Conservation (phyloP, 1,140 invertebrate species). For the Physella acuta region DNA sequence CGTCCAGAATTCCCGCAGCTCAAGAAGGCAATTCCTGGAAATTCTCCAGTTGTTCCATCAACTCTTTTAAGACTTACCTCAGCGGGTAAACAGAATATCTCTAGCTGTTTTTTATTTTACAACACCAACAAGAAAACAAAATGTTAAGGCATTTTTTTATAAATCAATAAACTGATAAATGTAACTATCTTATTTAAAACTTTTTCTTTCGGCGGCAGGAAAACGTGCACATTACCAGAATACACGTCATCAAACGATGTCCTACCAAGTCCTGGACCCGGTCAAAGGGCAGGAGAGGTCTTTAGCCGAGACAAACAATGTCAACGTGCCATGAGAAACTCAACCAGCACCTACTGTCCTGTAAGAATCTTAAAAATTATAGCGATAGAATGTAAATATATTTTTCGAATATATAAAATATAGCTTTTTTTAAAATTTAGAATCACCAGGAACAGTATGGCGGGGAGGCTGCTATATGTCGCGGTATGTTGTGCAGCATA, state of each 20-base stretch:
- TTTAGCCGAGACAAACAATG: neutral
- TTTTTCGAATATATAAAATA: too few species aligned
- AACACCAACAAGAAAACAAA: neutral
- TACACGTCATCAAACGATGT: neutral
- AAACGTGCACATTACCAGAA: neutral
- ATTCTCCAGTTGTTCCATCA: neutral
- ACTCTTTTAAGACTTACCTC: neutral
- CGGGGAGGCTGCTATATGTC: too few species aligned
- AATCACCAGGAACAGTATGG: too few species aligned
- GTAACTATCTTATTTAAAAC: neutral
- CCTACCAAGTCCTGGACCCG: neutral
- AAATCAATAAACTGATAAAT: neutral
- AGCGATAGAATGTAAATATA: too few species aligned
- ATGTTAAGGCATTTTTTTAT: neutral
- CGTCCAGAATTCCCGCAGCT: neutral
- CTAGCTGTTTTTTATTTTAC: neutral
- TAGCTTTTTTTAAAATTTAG: too few species aligned
- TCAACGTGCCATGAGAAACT: too few species aligned
- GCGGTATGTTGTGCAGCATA: too few species aligned
- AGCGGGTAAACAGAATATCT: neutral
- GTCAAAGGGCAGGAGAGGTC: neutral
- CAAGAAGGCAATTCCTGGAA: conserved; percentile 2
- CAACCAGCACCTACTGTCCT: too few species aligned
- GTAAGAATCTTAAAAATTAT: too few species aligned
- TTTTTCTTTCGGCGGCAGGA: neutral